Evolutionary conservation across 1,140 invertebrate species (phyloP).

Genomic region (Drosophila repletoides): DNA sequence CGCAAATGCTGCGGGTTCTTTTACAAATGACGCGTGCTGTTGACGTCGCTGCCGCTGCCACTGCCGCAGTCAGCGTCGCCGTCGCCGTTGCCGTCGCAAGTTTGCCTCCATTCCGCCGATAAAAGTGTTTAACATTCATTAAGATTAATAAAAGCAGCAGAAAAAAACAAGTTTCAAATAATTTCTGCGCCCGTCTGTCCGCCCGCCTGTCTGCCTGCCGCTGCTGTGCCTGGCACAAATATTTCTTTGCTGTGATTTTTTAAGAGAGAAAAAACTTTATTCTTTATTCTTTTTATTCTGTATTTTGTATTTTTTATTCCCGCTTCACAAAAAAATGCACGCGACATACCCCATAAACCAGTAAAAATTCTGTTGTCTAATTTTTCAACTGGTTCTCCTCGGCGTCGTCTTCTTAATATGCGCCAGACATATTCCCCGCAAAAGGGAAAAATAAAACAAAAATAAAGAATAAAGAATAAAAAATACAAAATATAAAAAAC

Average conservation of each 20-base stretch:
- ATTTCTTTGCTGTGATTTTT: conserved; percentile 50
- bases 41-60: conserved; percentile 14
- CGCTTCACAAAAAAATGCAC: conserved; percentile 44
- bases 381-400: conserved; percentile 63
- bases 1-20: conserved; percentile 54
- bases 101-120: conserved; percentile 51
- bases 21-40: conserved; percentile 70
- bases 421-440: conserved; percentile 38
- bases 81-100: conserved; percentile 8
- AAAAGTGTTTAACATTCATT: conserved; percentile 81
- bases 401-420: conserved; percentile 50
- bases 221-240: conserved; percentile 22
- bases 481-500: too few species aligned
- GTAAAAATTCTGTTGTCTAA: conserved; percentile 55
- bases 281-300: not conserved
- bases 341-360: conserved; percentile 68
- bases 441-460: too few species aligned
- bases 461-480: too few species aligned
- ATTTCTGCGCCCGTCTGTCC: conserved; percentile 18
- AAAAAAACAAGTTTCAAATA: conserved; percentile 66
- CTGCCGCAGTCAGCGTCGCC: not conserved
- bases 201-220: not conserved
- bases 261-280: conserved; percentile 1
- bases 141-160: conserved; percentile 72
- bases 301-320: conserved; percentile 14